phyloP scores from a whole-genome alignment of 2,888 invertebrate species.

The Parnassius apollo region DNA sequence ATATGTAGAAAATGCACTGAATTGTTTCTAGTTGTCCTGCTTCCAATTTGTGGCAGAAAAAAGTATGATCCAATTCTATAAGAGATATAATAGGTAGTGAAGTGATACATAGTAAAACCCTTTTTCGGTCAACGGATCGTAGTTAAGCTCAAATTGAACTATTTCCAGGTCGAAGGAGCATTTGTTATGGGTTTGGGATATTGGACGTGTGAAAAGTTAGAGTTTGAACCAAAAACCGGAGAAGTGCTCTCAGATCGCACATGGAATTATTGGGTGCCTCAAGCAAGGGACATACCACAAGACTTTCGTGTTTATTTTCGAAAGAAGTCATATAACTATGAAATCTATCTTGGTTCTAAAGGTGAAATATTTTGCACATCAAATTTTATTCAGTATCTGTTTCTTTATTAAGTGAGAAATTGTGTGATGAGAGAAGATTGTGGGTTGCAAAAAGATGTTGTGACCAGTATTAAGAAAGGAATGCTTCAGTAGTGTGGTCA shows the following conservation, averaged over 20 bases:
- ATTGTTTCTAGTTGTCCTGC: too few species aligned
- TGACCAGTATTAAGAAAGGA: too few species aligned
- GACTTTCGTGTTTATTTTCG: conserved; percentile 82
- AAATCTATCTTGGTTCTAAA: conserved; percentile 84
- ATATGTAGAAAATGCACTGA: too few species aligned
- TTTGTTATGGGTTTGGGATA: conserved; percentile 85
- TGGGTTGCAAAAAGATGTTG: too few species aligned
- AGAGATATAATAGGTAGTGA: too few species aligned
- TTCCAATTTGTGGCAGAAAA: too few species aligned
- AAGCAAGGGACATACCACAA: conserved; percentile 84
- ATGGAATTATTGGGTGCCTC: conserved; percentile 85
- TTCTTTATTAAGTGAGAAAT: too few species aligned
- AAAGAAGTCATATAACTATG: conserved; percentile 81
- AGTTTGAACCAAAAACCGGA: conserved; percentile 80
- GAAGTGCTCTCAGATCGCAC: conserved; percentile 83
- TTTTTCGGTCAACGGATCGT: too few species aligned
- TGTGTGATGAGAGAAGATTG: too few species aligned
- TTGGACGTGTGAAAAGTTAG: conserved; percentile 83
- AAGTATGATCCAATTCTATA: too few species aligned
- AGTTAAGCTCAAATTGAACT: neutral
- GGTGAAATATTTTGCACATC: conserved; percentile 50
- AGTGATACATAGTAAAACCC: conserved; percentile 55
- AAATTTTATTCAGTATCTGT: too few species aligned
- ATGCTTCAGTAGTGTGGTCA: too few species aligned
- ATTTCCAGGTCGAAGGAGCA: conserved; percentile 81